Conservation (phyloP, 2,888 invertebrate species). For the Cybosia mesomella region DNA sequence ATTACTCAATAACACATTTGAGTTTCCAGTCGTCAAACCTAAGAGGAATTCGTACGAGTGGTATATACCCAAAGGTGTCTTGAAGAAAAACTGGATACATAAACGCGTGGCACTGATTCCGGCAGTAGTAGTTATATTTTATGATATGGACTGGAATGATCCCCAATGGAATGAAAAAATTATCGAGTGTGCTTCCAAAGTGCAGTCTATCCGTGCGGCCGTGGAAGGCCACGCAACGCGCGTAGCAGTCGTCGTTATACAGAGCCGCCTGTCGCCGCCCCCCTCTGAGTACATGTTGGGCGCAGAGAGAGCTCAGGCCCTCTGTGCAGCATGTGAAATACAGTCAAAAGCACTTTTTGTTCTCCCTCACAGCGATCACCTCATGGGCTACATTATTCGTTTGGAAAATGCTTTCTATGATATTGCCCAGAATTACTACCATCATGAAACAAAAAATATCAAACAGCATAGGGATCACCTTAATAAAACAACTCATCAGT, state of each 20-base stretch:
- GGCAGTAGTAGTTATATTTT: conserved; percentile 97
- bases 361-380: conserved; percentile 95
- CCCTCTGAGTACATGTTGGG: conserved; percentile 94
- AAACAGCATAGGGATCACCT: conserved; percentile 96
- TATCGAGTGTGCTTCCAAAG: conserved; percentile 96
- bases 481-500: conserved; percentile 96
- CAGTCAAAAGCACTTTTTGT: conserved; percentile 97
- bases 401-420: conserved; percentile 98
- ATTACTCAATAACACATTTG: conserved; percentile 92
- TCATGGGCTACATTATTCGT: conserved; percentile 91
- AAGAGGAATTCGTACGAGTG: conserved; percentile 97
- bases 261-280: conserved; percentile 92
- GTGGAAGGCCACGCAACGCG: conserved; percentile 91
- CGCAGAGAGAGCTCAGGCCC: conserved; percentile 95
- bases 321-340: conserved; percentile 97
- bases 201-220: conserved; percentile 93
- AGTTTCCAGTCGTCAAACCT: conserved; percentile 95
- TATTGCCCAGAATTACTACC: conserved; percentile 96
- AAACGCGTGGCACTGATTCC: conserved; percentile 97
- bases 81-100: conserved; percentile 97
- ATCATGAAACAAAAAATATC: conserved; percentile 94
- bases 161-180: conserved; percentile 97
- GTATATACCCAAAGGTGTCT: conserved; percentile 97
- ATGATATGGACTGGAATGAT: conserved; percentile 99
- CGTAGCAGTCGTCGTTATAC: conserved; percentile 96